Evolutionary conservation across 2,797 vertebrate genomes (phyloP), one percentile per base, ranked within the genome.

Genomic region (Odontamblyopus rebecca): DNA sequence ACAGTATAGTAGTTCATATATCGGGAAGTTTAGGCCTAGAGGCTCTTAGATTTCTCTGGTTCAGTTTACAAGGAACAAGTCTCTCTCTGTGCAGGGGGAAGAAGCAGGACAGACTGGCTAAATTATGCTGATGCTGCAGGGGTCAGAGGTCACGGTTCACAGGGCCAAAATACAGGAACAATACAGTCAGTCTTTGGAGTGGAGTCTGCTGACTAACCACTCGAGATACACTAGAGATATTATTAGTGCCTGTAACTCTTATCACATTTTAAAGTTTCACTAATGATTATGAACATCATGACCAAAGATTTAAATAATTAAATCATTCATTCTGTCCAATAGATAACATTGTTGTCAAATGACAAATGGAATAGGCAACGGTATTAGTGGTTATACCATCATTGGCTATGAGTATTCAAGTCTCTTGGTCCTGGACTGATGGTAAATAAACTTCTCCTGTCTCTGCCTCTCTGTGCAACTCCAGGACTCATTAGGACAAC

Each of bases 71-170:
- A 48, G 50, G 77, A 86, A 89, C 85, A 84, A 78, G 72, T 60
- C 75, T 51, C 64, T 63, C 73, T 85, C 77, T 89, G 81, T 89
- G 54, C 35, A 44, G 19, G 70, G 75, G 73, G 81, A 85, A 71
- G 86, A 32, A 19, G 7, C 61, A 84, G 83, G 82, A 82, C 67
- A 76, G 78, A 26, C 70, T 72, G 61, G 66, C 68, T 77, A 7
- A 74, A 81, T 78, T 77, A 74, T 72, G 71, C 68, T 51, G 16
- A 44, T 61, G 68, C 60, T 68, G 70, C 1, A 50, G 63, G 53
- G 53, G n/a, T 73, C 35, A 3, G 30, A 30, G 61, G 66, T 16
- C n/a, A 50, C 54, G 54, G 44, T 48, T 48, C 44, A 48, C 44
- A 16, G 44, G 44, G n/a, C n/a, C 65, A 29, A 27, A 32, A 53